A percentile compares a stretch with the other conserved stretches of the same genome.
phyloP scores from a whole-genome alignment of 2,888 invertebrate genomes.

The Patella caerulea region DNA sequence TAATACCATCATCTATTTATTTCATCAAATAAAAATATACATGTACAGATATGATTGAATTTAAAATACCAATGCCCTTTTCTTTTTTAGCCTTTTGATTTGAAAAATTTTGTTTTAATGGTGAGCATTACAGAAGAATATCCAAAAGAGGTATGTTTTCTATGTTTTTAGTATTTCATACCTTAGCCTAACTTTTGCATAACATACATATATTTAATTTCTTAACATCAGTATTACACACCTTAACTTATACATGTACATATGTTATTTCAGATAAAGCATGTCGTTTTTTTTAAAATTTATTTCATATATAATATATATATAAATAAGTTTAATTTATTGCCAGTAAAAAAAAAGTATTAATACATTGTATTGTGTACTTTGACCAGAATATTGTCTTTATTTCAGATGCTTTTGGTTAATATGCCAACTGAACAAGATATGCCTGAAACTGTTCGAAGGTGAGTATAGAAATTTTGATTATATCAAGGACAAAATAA shows the following conservation, averaged over 20 bases:
- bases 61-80: conserved; percentile 9
- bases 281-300: too few relatives aligned
- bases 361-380: too few relatives aligned
- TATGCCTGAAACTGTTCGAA: conserved; percentile 61
- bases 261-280: too few relatives aligned
- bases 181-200: too few relatives aligned
- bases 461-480: conserved; percentile 39
- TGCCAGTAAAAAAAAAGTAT: too few relatives aligned
- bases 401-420: conserved; percentile 53
- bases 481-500: too few relatives aligned
- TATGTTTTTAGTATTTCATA: too few relatives aligned
- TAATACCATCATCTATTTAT: background rate
- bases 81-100: conserved; percentile 66
- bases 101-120: conserved; percentile 54
- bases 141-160: conserved; percentile 56
- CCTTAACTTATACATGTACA: too few relatives aligned
- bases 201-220: too few relatives aligned
- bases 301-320: too few relatives aligned
- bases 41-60: background rate
- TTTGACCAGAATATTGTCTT: background rate
- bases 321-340: too few relatives aligned
- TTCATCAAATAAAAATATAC: background rate
- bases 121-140: conserved; percentile 57
- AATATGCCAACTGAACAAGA: conserved; percentile 54
- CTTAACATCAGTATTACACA: too few relatives aligned